Percentiles rank a stretch among this genome's conserved stretches.
Evolutionary conservation across 2,113 vertebrate species (phyloP).

Genomic region (Oxygymnocypris stewartii): DNA sequence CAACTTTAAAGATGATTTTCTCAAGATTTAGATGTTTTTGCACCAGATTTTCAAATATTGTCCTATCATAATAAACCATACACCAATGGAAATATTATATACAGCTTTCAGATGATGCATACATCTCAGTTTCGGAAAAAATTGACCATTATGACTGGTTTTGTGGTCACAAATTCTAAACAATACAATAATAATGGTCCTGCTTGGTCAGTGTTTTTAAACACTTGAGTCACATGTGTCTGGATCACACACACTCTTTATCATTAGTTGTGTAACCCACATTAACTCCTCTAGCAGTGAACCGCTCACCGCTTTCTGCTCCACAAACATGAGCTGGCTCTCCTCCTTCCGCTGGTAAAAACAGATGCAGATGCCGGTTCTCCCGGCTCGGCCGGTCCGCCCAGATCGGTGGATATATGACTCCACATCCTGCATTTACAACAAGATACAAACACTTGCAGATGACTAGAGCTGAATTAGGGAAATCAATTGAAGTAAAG

Average conservation of each 20-base stretch:
- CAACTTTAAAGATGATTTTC: too few species aligned
- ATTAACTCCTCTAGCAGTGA: not conserved
- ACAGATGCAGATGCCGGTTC: slow-evolving; percentile 92
- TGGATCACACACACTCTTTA: not conserved
- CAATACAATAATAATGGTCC: too few species aligned
- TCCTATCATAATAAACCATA: too few species aligned
- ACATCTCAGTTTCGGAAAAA: too few species aligned
- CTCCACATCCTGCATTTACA: slow-evolving; percentile 85
- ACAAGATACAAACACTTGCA: not conserved
- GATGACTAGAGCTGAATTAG: too few species aligned
- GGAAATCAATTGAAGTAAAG: too few species aligned
- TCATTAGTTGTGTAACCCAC: not conserved
- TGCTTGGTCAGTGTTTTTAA: not conserved
- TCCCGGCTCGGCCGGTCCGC: slow-evolving; percentile 90
- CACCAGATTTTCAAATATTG: too few species aligned
- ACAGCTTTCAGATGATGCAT: too few species aligned
- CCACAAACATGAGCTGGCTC: slow-evolving; percentile 84
- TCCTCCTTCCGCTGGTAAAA: slow-evolving; percentile 93
- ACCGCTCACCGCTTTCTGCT: slow-evolving; percentile 86
- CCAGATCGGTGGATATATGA: slow-evolving; percentile 97
- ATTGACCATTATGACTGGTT: too few species aligned
- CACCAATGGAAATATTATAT: too few species aligned
- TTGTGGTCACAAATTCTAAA: too few species aligned
- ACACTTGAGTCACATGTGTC: not conserved
- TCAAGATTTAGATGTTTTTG: too few species aligned